Conservation (phyloP, 2,113 vertebrate genomes). For the Aix galericulata region DNA sequence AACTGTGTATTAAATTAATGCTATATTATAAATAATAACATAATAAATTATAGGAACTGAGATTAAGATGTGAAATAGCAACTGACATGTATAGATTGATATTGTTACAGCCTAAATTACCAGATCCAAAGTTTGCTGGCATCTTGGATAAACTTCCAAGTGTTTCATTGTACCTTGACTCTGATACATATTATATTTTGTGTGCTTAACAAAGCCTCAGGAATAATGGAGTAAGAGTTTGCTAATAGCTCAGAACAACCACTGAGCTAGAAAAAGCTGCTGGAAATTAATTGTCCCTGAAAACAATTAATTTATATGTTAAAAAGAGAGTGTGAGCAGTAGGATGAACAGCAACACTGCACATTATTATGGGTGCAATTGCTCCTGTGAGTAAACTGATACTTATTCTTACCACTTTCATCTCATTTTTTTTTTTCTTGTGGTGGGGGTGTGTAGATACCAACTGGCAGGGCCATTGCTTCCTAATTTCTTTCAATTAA, state of each 20-base stretch:
- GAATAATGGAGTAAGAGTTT: background rate
- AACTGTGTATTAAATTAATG: background rate
- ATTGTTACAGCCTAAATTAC: background rate
- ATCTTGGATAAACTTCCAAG: background rate
- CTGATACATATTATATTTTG: background rate
- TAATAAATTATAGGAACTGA: background rate
- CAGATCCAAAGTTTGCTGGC: background rate
- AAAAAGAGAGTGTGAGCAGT: background rate
- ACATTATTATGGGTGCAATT: background rate
- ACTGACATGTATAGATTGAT: background rate
- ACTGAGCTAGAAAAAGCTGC: background rate
- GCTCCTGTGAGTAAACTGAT: background rate
- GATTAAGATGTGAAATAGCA: background rate
- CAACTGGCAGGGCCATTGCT: background rate
- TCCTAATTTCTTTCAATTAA: background rate
- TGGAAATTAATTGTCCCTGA: background rate
- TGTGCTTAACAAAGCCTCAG: background rate
- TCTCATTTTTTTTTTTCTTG: background rate
- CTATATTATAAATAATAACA: background rate
- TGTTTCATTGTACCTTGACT: background rate
- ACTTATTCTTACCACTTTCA: background rate
- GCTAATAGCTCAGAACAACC: background rate
- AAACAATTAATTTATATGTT: background rate
- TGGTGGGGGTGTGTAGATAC: background rate
- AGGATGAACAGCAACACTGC: background rate